A percentile compares a stretch with the other conserved stretches of the same genome.
Conservation (phyloP, 2,113 vertebrate genomes). For the Tapirus terrestris region DNA sequence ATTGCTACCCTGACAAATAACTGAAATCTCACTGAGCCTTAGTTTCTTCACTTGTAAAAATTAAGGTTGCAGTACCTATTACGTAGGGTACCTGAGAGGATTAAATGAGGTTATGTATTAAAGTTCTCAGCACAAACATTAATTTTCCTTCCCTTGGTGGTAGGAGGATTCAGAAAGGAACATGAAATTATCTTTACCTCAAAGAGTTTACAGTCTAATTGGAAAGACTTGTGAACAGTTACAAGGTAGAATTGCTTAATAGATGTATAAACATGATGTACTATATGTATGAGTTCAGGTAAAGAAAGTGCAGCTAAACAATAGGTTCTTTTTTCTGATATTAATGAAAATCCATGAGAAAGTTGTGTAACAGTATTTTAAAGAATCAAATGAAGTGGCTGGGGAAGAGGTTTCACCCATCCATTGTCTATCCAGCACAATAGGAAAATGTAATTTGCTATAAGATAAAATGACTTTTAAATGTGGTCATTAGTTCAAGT, state of each 20-base stretch:
- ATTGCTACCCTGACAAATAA: neutral
- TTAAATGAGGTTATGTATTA: neutral
- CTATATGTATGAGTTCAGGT: neutral
- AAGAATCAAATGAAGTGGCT: neutral
- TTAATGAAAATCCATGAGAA: neutral
- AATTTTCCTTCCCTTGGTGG: neutral
- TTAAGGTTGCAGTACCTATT: neutral
- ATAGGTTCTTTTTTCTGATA: constrained; percentile 36
- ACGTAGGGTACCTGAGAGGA: neutral
- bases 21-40: neutral
- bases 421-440: neutral
- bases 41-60: neutral
- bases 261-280: neutral
- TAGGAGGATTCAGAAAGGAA: constrained; percentile 32
- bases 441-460: neutral
- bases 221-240: constrained; percentile 3
- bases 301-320: neutral
- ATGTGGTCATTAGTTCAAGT: neutral
- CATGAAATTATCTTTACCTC: constrained; percentile 16
- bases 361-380: constrained; percentile 11
- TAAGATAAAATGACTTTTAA: constrained; percentile 49
- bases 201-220: neutral
- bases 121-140: constrained; percentile 17
- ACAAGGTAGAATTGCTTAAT: constrained; percentile 29
- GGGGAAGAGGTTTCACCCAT: neutral